Conservation (phyloP, 2,888 invertebrate species). For the Anagyrus pseudococci region DNA sequence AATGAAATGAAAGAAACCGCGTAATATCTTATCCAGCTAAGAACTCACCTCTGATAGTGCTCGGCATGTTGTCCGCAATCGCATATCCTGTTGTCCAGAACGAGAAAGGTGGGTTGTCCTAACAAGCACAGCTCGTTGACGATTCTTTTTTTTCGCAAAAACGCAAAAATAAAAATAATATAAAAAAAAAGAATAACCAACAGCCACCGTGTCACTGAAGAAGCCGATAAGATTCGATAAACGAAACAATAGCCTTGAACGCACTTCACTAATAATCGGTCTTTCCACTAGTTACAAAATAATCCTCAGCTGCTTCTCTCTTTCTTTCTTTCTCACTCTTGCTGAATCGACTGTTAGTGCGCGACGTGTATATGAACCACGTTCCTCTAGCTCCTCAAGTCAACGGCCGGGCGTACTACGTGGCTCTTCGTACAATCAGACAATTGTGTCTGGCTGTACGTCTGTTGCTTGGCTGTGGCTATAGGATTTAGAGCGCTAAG, state of each 20-base stretch:
- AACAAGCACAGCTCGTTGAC: slow-evolving; percentile 4
- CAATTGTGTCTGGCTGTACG: not conserved
- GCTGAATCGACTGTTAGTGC: not conserved
- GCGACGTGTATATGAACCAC: not conserved
- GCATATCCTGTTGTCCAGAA: slow-evolving; percentile 60
- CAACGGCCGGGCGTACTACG: slow-evolving; percentile 26
- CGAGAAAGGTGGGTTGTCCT: not conserved
- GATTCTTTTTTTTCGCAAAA: not conserved
- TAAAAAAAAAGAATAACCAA: not conserved
- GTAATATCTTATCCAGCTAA: too few relatives aligned
- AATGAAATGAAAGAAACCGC: too few relatives aligned
- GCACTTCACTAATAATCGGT: not conserved
- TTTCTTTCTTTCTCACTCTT: not conserved
- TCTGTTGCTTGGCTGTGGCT: too few relatives aligned
- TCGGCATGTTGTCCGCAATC: slow-evolving; percentile 58
- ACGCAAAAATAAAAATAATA: not conserved
- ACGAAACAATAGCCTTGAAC: not conserved
- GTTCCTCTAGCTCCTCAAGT: slow-evolving; percentile 18
- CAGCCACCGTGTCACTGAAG: too few relatives aligned
- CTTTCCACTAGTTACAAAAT: not conserved
- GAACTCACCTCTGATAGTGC: slow-evolving; percentile 60
- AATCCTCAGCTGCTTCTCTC: not conserved
- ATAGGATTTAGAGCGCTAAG: too few relatives aligned
- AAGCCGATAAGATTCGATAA: not conserved
- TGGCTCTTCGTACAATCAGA: not conserved